Evolutionary conservation across 2,888 invertebrate species (phyloP).

Genomic region (Barypeithes pellucidus): DNA sequence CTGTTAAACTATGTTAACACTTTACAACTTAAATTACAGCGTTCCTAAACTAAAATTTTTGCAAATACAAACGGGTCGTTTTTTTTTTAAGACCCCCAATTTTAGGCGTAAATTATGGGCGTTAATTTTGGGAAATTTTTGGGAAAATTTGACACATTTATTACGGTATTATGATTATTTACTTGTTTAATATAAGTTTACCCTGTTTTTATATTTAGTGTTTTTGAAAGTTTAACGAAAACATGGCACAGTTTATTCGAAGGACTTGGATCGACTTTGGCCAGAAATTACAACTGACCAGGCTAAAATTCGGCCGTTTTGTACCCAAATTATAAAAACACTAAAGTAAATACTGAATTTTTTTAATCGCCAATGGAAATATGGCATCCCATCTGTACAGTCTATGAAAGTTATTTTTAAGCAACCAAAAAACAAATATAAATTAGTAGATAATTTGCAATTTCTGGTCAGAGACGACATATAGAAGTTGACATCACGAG

Average conservation of each 20-base stretch:
- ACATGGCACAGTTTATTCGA: constrained; percentile 44
- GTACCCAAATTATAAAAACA: too few relatives aligned
- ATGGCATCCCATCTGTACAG: too few relatives aligned
- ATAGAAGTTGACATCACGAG: constrained; percentile 62
- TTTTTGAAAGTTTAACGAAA: constrained; percentile 46
- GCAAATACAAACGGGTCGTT: constrained; percentile 17
- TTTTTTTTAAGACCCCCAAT: constrained; percentile 2
- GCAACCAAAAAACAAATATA: too few relatives aligned
- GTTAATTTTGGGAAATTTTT: constrained; percentile 27
- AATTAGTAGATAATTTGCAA: too few relatives aligned
- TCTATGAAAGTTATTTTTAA: too few relatives aligned
- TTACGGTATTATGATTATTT: constrained; percentile 49
- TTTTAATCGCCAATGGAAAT: too few relatives aligned
- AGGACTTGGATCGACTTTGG: constrained; percentile 38
- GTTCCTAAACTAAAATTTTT: constrained; percentile 22
- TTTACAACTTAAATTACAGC: constrained; percentile 19
- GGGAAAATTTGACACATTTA: constrained; percentile 48
- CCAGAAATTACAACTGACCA: constrained; percentile 34
- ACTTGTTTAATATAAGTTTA: constrained; percentile 48
- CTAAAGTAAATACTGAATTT: too few relatives aligned
- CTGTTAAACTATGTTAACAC: constrained; percentile 20
- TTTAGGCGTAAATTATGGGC: constrained; percentile 15
- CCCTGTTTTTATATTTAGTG: constrained; percentile 52
- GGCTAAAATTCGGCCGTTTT: too few relatives aligned
- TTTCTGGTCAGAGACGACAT: constrained; percentile 60